Conservation (phyloP, 2,888 invertebrate genomes). For the Physocephala rufipes region DNA sequence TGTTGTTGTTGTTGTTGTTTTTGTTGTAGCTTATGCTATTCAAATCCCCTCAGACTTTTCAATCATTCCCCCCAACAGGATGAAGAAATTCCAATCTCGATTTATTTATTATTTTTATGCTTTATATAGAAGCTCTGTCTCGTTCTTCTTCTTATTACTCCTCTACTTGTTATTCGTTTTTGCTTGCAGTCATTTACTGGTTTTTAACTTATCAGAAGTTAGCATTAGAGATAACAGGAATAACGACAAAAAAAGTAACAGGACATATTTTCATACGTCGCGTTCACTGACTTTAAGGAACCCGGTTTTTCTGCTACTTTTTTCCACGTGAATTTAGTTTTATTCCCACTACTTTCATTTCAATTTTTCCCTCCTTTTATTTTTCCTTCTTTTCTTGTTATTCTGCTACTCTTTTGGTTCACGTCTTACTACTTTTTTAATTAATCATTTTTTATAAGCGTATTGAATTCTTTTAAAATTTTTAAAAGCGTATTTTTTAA, state of each 20-base stretch:
- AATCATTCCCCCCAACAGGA: background rate
- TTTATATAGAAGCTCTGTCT: background rate
- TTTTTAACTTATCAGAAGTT: background rate
- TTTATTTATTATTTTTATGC: background rate
- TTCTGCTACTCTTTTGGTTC: too few relatives aligned
- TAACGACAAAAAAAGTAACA: background rate
- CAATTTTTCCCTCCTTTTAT: too few relatives aligned
- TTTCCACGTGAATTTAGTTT: background rate
- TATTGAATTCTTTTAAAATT: too few relatives aligned
- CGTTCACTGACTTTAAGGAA: slow-evolving; percentile 3
- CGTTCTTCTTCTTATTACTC: background rate
- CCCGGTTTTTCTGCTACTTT: slow-evolving; percentile 5
- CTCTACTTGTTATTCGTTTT: background rate
- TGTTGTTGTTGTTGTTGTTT: background rate
- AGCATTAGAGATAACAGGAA: background rate
- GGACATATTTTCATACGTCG: slow-evolving; percentile 19
- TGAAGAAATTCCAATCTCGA: background rate
- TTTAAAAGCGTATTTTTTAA: too few relatives aligned
- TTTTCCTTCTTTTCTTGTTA: too few relatives aligned
- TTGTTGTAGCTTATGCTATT: background rate
- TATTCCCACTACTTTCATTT: background rate
- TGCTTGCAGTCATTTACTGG: background rate
- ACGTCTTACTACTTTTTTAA: too few relatives aligned
- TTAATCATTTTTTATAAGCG: too few relatives aligned
- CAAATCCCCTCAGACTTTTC: background rate